These are phyloP conservation scores for Pseudoips prasinana DNA, from an alignment of 2,888 invertebrate species.

Conservation along the genomic window DNA sequence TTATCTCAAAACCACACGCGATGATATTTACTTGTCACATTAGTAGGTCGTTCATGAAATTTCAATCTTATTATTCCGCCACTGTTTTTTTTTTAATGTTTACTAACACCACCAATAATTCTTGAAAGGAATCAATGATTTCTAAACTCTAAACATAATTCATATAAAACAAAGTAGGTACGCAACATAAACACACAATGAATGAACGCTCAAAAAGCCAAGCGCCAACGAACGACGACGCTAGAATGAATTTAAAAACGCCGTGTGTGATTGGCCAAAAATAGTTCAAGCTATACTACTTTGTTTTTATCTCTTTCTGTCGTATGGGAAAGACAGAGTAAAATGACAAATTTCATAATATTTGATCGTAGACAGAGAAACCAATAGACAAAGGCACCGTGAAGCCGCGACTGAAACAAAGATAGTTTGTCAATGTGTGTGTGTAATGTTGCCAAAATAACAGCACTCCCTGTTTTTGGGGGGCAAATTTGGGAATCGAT, in stretches of 20 bases:
- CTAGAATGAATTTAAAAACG: conserved; percentile 65
- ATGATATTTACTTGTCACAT: conserved; percentile 47
- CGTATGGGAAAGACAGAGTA: conserved; percentile 16
- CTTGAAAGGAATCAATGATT: conserved; percentile 2
- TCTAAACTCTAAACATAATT: conserved; percentile 19
- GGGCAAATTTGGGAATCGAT: too few species aligned
- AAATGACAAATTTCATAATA: not conserved
- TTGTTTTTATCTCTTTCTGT: conserved; percentile 14
- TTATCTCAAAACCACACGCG: conserved; percentile 66
- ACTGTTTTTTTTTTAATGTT: conserved; percentile 9
- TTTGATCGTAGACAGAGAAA: too few species aligned
- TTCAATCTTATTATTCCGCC: conserved; percentile 20
- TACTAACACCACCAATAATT: conserved; percentile 13
- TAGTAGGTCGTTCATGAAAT: conserved; percentile 28
- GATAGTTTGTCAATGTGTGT: too few species aligned
- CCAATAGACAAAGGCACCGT: too few species aligned
- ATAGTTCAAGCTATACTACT: conserved; percentile 39
- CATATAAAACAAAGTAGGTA: conserved; percentile 41
- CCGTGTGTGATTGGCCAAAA: conserved; percentile 62
- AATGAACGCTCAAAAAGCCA: conserved; percentile 52
- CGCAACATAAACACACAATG: conserved; percentile 38
- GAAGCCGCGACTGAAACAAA: too few species aligned
- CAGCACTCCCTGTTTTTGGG: too few species aligned
- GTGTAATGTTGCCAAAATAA: too few species aligned
- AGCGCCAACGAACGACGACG: conserved; percentile 69